Conservation (phyloP, 1,140 invertebrate species). For the Drosophila asahinai region DNA sequence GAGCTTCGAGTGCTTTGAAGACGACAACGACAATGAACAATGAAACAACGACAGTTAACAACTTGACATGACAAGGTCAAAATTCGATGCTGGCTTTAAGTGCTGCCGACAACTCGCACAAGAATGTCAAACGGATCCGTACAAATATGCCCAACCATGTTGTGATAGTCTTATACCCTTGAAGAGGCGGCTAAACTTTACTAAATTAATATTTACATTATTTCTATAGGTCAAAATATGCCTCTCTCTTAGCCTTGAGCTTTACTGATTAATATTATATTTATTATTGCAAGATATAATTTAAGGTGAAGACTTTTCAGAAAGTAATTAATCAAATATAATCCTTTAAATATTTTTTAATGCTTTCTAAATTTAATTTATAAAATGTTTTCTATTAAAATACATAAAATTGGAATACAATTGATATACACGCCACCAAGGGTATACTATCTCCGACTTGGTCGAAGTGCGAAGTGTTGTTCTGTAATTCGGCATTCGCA, state of each 20-base stretch:
- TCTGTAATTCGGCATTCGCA: conserved; percentile 25
- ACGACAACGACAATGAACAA: conserved; percentile 59
- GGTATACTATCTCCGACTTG: conserved; percentile 38
- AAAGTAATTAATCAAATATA: neutral
- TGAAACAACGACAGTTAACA: conserved; percentile 72
- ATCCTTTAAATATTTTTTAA: neutral
- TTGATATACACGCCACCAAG: conserved; percentile 7
- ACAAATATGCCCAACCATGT: conserved; percentile 33
- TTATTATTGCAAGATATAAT: too few species aligned
- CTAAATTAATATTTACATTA: too few species aligned
- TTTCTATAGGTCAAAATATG: too few species aligned
- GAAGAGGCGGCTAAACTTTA: neutral
- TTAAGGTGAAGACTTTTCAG: too few species aligned
- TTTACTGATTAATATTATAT: too few species aligned
- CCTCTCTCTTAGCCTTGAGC: too few species aligned
- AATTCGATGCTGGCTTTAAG: conserved; percentile 45
- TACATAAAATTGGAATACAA: neutral
- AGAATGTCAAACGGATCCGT: conserved; percentile 23
- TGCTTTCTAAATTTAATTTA: neutral
- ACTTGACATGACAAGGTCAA: conserved; percentile 68
- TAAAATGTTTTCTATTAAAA: neutral
- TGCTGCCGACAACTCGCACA: conserved; percentile 47
- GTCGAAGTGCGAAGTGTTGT: conserved; percentile 21
- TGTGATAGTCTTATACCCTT: conserved; percentile 21
- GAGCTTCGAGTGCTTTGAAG: conserved; percentile 52